Evolutionary conservation across 2,113 vertebrate genomes (phyloP).

Genomic region (Austrofundulus limnaeus): DNA sequence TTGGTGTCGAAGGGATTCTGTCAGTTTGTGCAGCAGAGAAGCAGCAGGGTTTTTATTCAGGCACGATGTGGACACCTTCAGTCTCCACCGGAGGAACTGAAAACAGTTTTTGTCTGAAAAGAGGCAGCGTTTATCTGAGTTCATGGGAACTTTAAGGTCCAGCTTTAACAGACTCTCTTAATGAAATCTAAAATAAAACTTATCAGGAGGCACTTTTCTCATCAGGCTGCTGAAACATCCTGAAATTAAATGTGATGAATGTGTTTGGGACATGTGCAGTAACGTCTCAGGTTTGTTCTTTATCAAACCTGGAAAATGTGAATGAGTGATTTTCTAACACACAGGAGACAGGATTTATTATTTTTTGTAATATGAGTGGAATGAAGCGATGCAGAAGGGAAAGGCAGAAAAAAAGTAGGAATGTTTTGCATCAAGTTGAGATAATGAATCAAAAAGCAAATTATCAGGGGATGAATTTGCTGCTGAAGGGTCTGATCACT

Average conservation of each 20-base stretch:
- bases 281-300: background rate
- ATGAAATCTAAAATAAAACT: background rate
- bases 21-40: background rate
- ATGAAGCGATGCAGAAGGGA: slow-evolving; percentile 52
- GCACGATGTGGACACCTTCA: background rate
- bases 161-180: too few species aligned
- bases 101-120: background rate
- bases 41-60: background rate
- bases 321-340: slow-evolving; percentile 16
- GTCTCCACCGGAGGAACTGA: background rate
- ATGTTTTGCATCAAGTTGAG: slow-evolving; percentile 58
- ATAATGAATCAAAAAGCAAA: slow-evolving; percentile 56
- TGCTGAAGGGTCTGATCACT: slow-evolving; percentile 51
- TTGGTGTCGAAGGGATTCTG: too few species aligned
- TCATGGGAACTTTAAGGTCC: slow-evolving; percentile 18
- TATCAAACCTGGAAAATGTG: slow-evolving; percentile 1
- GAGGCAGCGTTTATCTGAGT: background rate
- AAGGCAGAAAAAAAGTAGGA: slow-evolving; percentile 53
- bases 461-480: slow-evolving; percentile 42
- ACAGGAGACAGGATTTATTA: slow-evolving; percentile 42
- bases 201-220: background rate
- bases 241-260: background rate
- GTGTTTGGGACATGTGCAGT: background rate
- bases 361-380: slow-evolving; percentile 42
- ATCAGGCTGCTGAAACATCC: background rate